Percentiles rank a stretch among this genome's conserved stretches.
Conservation (phyloP, 2,113 vertebrate genomes). For the Cairina moschata region DNA sequence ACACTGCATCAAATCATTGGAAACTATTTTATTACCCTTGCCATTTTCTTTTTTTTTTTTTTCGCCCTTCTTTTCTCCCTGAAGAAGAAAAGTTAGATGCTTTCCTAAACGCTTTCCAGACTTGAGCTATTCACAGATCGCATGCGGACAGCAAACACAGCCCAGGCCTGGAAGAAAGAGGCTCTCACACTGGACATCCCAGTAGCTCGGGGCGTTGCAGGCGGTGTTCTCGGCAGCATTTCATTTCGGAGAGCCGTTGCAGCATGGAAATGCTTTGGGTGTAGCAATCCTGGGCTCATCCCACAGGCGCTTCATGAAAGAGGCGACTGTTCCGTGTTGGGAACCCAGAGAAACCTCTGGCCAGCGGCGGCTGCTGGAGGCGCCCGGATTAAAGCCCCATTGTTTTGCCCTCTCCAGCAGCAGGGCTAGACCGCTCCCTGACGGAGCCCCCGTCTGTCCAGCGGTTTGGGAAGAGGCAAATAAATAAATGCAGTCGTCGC, state of each 20-base stretch:
- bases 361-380: conserved; percentile 37
- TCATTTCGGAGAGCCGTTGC: conserved; percentile 28
- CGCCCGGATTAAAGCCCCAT: conserved; percentile 54
- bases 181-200: conserved; percentile 31
- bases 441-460: conserved; percentile 27
- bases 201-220: conserved; percentile 1
- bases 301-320: conserved; percentile 62
- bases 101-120: conserved; percentile 55
- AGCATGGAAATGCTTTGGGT: conserved; percentile 54
- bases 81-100: neutral
- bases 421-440: neutral
- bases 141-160: conserved; percentile 34
- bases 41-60: neutral
- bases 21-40: conserved; percentile 48
- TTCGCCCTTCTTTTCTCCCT: neutral
- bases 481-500: conserved; percentile 6
- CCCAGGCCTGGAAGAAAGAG: conserved; percentile 47
- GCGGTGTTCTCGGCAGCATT: neutral
- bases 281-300: conserved; percentile 57
- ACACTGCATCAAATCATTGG: conserved; percentile 29
- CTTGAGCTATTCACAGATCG: conserved; percentile 10
- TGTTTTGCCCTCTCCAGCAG: conserved; percentile 39
- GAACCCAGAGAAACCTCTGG: conserved; percentile 55
- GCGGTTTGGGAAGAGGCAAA: conserved; percentile 16
- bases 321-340: conserved; percentile 59